phyloP scores from a whole-genome alignment of 2,797 vertebrate genomes.

The Myripristis murdjan region DNA sequence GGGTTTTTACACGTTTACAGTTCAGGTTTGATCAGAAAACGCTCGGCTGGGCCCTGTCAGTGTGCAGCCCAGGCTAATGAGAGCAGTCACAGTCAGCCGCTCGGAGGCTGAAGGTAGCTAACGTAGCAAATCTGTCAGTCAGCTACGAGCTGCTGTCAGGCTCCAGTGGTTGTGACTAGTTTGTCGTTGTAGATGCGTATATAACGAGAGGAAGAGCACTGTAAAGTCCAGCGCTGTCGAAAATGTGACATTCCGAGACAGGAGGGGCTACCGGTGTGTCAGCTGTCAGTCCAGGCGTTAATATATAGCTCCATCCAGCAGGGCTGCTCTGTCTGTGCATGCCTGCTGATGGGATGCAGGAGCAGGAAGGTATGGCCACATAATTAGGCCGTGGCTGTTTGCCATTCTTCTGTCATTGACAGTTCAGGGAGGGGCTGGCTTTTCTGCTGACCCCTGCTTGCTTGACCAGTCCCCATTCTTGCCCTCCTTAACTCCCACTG shows the following conservation, averaged over 20 bases:
- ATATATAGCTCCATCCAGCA: no score
- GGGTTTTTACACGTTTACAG: not conserved
- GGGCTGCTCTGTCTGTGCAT: no score
- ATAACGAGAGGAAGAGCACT: no score
- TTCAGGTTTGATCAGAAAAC: no score
- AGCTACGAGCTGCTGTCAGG: slow-evolving; percentile 16
- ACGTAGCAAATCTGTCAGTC: slow-evolving; percentile 59
- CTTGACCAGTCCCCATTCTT: not conserved
- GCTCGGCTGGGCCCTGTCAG: not conserved
- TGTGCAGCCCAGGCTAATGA: not conserved
- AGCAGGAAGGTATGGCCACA: not conserved
- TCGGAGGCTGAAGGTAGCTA: slow-evolving; percentile 52
- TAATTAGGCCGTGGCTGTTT: slow-evolving; percentile 19
- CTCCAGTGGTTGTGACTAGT: not conserved
- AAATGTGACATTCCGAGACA: no score
- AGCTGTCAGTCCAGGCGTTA: not conserved
- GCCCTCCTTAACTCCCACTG: not conserved
- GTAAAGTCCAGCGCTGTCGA: no score
- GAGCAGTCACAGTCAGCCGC: slow-evolving; percentile 28
- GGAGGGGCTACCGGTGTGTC: not conserved
- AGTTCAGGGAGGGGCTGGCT: not conserved
- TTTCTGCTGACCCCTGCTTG: not conserved
- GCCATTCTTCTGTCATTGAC: slow-evolving; percentile 10
- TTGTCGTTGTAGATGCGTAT: no score
- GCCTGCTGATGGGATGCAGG: no score